Evolutionary conservation across 2,797 vertebrate species (phyloP), one percentile per base, ranked within the genome.

Genomic region (Loris lydekkerianus): DNA sequence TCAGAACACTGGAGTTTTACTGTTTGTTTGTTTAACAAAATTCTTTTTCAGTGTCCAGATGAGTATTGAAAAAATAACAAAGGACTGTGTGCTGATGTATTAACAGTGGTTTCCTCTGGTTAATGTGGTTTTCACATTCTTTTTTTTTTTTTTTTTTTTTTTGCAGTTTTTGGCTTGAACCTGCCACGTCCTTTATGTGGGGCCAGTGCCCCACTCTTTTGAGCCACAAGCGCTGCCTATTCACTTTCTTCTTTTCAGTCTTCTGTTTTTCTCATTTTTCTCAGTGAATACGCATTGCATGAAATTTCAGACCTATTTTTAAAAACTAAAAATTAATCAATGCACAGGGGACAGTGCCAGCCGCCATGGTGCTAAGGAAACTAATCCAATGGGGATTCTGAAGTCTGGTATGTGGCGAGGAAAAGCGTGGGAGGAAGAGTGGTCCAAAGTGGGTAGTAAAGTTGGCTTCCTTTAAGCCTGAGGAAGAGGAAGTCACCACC

Each of bases 241-340:
- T 78, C 3, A 8, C 23, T 37, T 58, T 82, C 63, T 56, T 34
- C 61, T 49, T 58, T 69, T 85, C 53, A 34, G 49, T 83, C 69
- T 73, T 86, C 46, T 77, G 23, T 67, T 84, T 81, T 82, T 56
- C 75, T 89, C 46, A 4, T 58, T 93, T 94, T 84, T 86, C 76
- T 67, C 78, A 46, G 88, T 56, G 53, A 72, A 43, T 61, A 15
- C 40, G 37, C 67, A 37, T 23, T 31, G 27, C 29, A 15, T 80
- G 90, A 90, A 84, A 13, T 37, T 93, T 83, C n/a, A 34, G 20
- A 75, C 83, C 56, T 92, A 2, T 81, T 82, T 91, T 93, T 89
- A 58, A 73, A 89, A 89, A 73, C 2, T 0, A 58, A 82, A 82
- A 69, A 21, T 49, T 23, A 83, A 27, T 65, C 23, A 13, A 43